Conservation (phyloP, 2,797 vertebrate genomes). For the Pseudochirops corinnae region DNA sequence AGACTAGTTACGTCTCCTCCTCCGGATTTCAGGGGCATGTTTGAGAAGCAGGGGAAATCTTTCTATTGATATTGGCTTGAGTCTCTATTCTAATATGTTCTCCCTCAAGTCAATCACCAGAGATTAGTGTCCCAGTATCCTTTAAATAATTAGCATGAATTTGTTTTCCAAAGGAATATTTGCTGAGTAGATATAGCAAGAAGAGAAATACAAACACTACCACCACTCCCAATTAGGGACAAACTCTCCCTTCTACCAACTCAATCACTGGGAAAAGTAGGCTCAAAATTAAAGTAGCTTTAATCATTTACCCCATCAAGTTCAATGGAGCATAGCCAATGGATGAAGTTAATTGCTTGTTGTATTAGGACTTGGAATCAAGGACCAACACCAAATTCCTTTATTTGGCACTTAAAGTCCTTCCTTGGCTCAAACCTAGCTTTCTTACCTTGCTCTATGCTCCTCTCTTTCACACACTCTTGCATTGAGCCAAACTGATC, state of each 20-base stretch:
- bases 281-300: not conserved
- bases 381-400: not conserved
- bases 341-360: not conserved
- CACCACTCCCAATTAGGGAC: not conserved
- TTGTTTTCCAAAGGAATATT: not conserved
- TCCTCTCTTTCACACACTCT: not conserved
- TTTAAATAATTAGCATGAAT: not conserved
- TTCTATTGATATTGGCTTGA: not conserved
- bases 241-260: not conserved
- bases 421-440: not conserved
- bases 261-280: not conserved
- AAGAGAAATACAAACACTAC: not conserved
- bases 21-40: not conserved
- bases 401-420: not conserved
- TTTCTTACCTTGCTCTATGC: not conserved
- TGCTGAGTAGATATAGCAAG: not conserved
- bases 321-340: not conserved
- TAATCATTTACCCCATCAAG: not conserved
- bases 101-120: not conserved
- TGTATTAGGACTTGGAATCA: not conserved
- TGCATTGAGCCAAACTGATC: not conserved
- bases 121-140: not conserved
- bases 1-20: not conserved
- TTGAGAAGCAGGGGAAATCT: not conserved
- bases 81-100: not conserved